Base-by-base conservation (phyloP, 2,888 invertebrate genomes). In the Agriotes lineatus region DNA sequence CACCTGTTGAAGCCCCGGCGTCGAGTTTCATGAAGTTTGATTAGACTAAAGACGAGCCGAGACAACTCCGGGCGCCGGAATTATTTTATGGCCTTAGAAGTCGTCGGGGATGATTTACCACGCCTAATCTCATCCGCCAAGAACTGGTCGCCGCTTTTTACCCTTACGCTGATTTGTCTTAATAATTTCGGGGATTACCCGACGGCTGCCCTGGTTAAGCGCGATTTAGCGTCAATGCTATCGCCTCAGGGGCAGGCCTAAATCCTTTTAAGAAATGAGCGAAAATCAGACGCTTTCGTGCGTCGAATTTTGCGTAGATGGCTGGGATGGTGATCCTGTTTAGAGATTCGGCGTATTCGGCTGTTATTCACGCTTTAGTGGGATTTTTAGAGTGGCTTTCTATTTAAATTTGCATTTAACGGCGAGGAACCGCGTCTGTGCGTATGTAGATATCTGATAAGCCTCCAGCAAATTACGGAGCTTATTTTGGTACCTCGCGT, bases 181-280 rank as follows among this genome's bases (percentile, higher is more conserved):
- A 48, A 48, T 48, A 48, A 48, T 48, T 48, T 22, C 12, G 12
- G 22, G 5, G 48, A 20, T 48, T 48, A 48, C 22, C n/a, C 14
- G 19, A 19, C 20, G 19, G 48, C 22, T 10, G 22, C 22, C 48
- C 12, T 48, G 48, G 22, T 48, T 48, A 48, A 48, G 20, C 19
- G 22, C 48, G 22, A 20, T 48, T 48, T 48, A 25, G 48, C 22
- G 22, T 48, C 19, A 5, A 48, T 48, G 48, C 22, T 20, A 48
- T 25, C 48, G 9, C 20, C 48, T 19, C 48, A 2, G 10, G 25
- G 22, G 22, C 20, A 25, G 22, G 20, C 22, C n/a, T 18, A 48
- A 48, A 48, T 48, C 48, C 48, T 48, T 48, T 48, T 48, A 48
- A 48, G 48, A 18, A 48, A 48, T 48, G 48, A 48, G 48, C 22